A percentile compares a stretch with the other conserved stretches of the same genome.
These are phyloP conservation scores for Onychorhynchus coronatus DNA, from an alignment of 2,113 vertebrate genomes.

Conservation along the genomic window DNA sequence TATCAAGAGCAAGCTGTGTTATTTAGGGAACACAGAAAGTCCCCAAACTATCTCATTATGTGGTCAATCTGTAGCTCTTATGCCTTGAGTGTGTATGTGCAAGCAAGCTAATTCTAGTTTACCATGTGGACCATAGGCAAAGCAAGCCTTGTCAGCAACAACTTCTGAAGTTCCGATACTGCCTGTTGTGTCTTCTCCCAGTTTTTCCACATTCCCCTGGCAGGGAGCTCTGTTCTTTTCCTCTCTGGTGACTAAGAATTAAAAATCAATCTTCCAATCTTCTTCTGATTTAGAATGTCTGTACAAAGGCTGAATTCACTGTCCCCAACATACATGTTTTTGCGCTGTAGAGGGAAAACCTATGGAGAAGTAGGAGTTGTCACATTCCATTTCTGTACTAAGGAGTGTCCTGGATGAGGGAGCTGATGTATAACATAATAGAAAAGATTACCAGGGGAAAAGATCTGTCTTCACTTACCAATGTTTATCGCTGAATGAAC, in stretches of 20 bases:
- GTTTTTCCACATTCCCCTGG: neutral
- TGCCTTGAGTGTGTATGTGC: neutral
- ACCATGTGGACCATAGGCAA: neutral
- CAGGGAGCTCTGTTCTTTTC: neutral
- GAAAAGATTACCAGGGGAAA: neutral
- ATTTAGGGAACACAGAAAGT: neutral
- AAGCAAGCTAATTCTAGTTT: neutral
- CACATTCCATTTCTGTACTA: neutral
- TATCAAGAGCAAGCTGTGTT: neutral
- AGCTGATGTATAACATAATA: neutral
- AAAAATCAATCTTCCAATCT: neutral
- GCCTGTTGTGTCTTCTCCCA: neutral
- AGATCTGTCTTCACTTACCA: neutral
- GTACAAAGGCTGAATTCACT: neutral
- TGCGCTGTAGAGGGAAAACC: neutral
- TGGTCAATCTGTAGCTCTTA: neutral
- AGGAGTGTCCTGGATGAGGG: neutral
- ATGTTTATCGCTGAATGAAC: neutral
- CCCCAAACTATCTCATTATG: neutral
- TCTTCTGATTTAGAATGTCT: neutral
- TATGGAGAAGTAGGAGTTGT: neutral
- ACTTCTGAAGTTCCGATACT: neutral
- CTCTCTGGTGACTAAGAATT: neutral
- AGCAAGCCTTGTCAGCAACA: neutral
- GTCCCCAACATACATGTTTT: neutral